Evolutionary conservation across 2,888 invertebrate species (phyloP), one percentile per base, ranked within the genome.

Genomic region (Cephus spinipes): DNA sequence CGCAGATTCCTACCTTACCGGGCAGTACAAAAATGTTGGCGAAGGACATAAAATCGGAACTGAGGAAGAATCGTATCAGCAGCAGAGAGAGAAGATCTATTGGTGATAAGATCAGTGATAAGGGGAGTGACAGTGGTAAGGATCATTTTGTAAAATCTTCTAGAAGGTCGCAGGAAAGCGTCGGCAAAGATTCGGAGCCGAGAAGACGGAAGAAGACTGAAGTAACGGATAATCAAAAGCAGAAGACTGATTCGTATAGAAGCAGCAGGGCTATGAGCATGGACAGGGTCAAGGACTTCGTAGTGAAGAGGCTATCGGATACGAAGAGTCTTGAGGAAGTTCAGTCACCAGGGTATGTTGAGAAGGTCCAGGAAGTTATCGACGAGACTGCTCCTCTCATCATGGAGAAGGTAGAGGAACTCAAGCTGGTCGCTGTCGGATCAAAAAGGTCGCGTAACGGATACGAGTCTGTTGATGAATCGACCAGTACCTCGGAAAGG

Each of bases 311-410:
- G 69, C 85, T 88, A 33, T 83, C 84, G 0, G 83, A 81, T 2
- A 83, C 85, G 30, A 80, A 80, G 40, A 89, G 87, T 35, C 77
- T 89, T 31, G 87, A 89, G 33, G 89, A 90, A 31, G 76, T 88
- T 0, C 87, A 89, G 73, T 84, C 87, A 4, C 78, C 86, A 0
- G 85, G 85, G 68, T 89, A 90, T 68, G 87, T 89, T 0, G 86
- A 87, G 40, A 87, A 87, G 73, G 89, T 90, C 11, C 89, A 89
- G 69, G 85, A 87, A n/a, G 86, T 89, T 4, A 88, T 90, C n/a
- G 87, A 89, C 68, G 86, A 87, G 40, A 89, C 88, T 0, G 86
- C 85, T 35, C 86, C 87, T 30, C 83, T 89, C n/a, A 88, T 87
- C 68, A 86, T 85, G 73, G 85, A 88, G 12, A 89, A 89, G 40